These are phyloP conservation scores for Picus viridis DNA, from an alignment of 2,797 vertebrate genomes.

Conservation along the genomic window DNA sequence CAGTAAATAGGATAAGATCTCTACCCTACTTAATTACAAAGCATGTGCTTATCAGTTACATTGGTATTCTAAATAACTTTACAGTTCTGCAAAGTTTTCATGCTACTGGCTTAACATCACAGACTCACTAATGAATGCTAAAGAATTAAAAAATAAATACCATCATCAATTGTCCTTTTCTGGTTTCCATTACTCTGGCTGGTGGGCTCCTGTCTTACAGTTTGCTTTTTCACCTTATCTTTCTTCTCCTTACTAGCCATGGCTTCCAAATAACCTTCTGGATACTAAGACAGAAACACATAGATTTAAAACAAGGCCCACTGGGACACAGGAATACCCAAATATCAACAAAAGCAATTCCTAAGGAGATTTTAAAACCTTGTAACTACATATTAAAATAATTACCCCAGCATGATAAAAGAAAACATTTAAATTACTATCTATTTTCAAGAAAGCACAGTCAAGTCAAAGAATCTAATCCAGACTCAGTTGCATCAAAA, in stretches of 20 bases:
- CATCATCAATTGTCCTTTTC: slow-evolving; percentile 77
- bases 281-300: slow-evolving; percentile 84
- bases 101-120: not conserved
- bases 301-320: not conserved
- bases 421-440: not conserved
- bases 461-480: not conserved
- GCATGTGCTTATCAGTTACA: not conserved
- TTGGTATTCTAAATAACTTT: not conserved
- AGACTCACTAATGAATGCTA: not conserved
- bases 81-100: not conserved
- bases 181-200: slow-evolving; percentile 75
- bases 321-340: not conserved
- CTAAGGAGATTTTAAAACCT: not conserved
- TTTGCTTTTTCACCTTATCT: slow-evolving; percentile 87
- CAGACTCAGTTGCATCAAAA: not conserved
- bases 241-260: slow-evolving; percentile 96
- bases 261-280: slow-evolving; percentile 93
- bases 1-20: not conserved
- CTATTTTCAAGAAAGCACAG: not conserved
- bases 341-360: not conserved
- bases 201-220: slow-evolving; percentile 75
- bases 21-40: not conserved
- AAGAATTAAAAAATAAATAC: slow-evolving; percentile 57
- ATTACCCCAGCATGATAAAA: not conserved
- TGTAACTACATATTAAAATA: not conserved